Base-by-base conservation (phyloP, 37 sponge, comb jelly and placozoan genomes). In the Oopsacas minuta region DNA sequence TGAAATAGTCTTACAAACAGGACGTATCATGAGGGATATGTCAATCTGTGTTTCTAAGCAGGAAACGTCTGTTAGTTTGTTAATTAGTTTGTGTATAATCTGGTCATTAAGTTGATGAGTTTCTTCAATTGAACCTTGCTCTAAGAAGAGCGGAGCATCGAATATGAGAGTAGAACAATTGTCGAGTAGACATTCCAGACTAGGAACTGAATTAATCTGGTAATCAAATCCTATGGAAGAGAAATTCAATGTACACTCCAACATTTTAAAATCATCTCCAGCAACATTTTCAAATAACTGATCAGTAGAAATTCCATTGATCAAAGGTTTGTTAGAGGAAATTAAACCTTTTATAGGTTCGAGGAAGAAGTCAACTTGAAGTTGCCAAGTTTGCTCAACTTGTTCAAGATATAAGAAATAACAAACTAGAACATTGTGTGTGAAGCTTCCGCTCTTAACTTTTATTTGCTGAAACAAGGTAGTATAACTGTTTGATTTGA, bases 101-200 rank as follows among this genome's bases (percentile, higher is more conserved):
- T 61, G 75, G 30, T 61, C 75, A 12, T 61, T 61, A 61, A 61
- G 22, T 34, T 12, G 7, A 34, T 61, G 75, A n/a, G 5, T n/a
- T 3, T 61, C 75, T 34, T 61, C 28, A 3, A n/a, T 25, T 32
- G 75, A 12, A 34, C 75, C 30, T 34, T 61, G 75, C 30, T 61
- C 75, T 5, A 61, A 12, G 7, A 61, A 61, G 75, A 61, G 75
- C 20, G 75, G 75, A 5, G 75, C 75, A 12, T 61, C 75, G 22
- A 61, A 61, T 25, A 61, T 61, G 30, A 61, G 75, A 61, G 75
- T 61, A n/a, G 75, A 61, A 61, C 75, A 61, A 61, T 10, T n/a
- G 30, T 12, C 28, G 22, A n/a, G 30, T 25, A 61, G 22, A 61
- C 75, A 61, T 61, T 61, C 28, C 75, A 61, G 28, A 34, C 28